Evolutionary conservation across 2,888 invertebrate genomes (phyloP).

Genomic region (Drosophila macrospina): DNA sequence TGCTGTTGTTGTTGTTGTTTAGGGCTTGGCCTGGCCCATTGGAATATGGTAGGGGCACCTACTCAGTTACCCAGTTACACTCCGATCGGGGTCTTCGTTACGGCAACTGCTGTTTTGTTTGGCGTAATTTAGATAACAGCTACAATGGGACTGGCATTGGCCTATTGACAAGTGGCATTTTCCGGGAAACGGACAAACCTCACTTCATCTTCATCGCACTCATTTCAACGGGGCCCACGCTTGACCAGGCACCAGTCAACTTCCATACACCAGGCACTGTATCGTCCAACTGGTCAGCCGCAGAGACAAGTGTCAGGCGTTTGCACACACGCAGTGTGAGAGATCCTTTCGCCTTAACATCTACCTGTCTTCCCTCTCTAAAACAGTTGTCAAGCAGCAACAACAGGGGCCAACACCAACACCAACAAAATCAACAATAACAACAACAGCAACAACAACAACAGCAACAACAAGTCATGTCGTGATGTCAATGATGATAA

Average conservation of each 20-base stretch:
- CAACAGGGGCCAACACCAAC: slow-evolving; percentile 29
- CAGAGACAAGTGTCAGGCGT: slow-evolving; percentile 63
- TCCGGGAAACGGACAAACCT: slow-evolving; percentile 73
- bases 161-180: slow-evolving; percentile 82
- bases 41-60: slow-evolving; percentile 21
- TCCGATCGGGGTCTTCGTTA: slow-evolving; percentile 51
- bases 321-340: slow-evolving; percentile 58
- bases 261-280: slow-evolving; percentile 11
- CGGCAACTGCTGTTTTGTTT: slow-evolving; percentile 81
- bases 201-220: slow-evolving; percentile 58
- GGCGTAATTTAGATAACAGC: slow-evolving; percentile 81
- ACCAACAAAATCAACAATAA: slow-evolving; percentile 46
- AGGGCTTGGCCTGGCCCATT: slow-evolving; percentile 49
- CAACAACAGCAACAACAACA: slow-evolving; percentile 42
- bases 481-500: slow-evolving; percentile 79
- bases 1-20: slow-evolving; percentile 16
- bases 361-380: slow-evolving; percentile 34
- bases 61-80: slow-evolving; percentile 6
- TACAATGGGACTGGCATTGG: slow-evolving; percentile 61
- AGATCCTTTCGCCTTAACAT: slow-evolving; percentile 54
- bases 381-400: slow-evolving; percentile 75
- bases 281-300: slow-evolving; percentile 62
- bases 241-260: slow-evolving; percentile 43
- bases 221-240: slow-evolving; percentile 64
- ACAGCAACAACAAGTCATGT: slow-evolving; percentile 67